A percentile compares a stretch with the other conserved stretches of the same genome.
These are phyloP conservation scores for Podarcis lilfordi DNA, from an alignment of 2,797 vertebrate genomes.

Conservation along the genomic window DNA sequence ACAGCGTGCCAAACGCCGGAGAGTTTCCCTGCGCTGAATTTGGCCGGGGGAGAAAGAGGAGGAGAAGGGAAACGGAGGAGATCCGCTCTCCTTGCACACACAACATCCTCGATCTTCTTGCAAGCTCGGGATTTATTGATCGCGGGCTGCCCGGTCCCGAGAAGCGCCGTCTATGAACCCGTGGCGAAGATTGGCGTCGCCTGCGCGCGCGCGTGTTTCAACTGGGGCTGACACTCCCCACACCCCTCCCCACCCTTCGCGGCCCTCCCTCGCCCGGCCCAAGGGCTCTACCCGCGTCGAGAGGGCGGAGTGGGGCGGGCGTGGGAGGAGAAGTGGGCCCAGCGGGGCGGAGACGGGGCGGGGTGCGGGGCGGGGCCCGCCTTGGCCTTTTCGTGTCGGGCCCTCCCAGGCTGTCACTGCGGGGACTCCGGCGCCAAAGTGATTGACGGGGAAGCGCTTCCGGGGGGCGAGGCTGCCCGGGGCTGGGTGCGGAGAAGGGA, in stretches of 20 bases:
- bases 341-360: conserved; percentile 15
- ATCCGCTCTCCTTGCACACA: neutral
- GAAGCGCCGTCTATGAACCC: neutral
- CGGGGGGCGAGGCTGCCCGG: neutral
- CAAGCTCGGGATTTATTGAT: too few species aligned
- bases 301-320: conserved; percentile 22
- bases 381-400: conserved; percentile 40
- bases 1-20: neutral
- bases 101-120: too few species aligned
- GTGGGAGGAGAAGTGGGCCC: neutral
- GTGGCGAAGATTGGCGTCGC: too few species aligned
- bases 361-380: conserved; percentile 11
- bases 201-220: neutral
- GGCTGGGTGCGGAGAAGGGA: neutral
- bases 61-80: too few species aligned
- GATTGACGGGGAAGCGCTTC: conserved; percentile 23
- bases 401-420: conserved; percentile 39
- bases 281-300: neutral
- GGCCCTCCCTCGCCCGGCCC: neutral
- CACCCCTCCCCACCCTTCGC: neutral
- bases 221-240: neutral
- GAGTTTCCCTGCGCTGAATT: neutral
- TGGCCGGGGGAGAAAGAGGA: too few species aligned
- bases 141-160: neutral
- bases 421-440: neutral